Evolutionary conservation across 2,113 vertebrate genomes (phyloP).

Genomic region (Oryzias woworae): DNA sequence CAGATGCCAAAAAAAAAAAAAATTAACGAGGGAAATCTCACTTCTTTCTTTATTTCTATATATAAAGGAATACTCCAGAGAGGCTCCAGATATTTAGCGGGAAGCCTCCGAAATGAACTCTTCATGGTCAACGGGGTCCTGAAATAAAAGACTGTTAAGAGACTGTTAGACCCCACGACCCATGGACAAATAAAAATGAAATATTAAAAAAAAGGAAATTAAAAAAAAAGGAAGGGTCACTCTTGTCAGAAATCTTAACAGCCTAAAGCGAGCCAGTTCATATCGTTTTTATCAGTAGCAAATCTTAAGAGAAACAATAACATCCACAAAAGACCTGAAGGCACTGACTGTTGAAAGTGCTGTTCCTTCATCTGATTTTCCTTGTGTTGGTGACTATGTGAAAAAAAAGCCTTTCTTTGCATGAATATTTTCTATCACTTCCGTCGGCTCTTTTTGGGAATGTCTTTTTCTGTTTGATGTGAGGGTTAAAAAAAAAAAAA

Average conservation of each 20-base stretch:
- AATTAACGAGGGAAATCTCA: slow-evolving; percentile 27
- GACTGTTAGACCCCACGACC: slow-evolving; percentile 52
- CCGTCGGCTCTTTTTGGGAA: slow-evolving; percentile 72
- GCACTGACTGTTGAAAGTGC: slow-evolving; percentile 89
- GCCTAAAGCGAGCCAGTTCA: slow-evolving; percentile 46
- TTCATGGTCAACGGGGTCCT: slow-evolving; percentile 42
- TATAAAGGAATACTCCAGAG: slow-evolving; percentile 34
- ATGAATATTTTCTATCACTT: slow-evolving; percentile 81
- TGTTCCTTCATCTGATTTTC: slow-evolving; percentile 56
- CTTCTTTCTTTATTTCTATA: slow-evolving; percentile 62
- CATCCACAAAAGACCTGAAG: slow-evolving; percentile 74
- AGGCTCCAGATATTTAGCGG: slow-evolving; percentile 48
- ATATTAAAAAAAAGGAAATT: too few relatives aligned
- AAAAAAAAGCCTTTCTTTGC: slow-evolving; percentile 79
- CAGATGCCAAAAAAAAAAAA: slow-evolving; percentile 68
- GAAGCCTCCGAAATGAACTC: slow-evolving; percentile 50
- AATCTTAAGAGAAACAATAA: slow-evolving; percentile 67
- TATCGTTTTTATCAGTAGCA: slow-evolving; percentile 76
- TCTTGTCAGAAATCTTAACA: slow-evolving; percentile 58
- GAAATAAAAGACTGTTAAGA: slow-evolving; percentile 44
- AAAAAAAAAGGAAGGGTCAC: slow-evolving; percentile 11
- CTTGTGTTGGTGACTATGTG: slow-evolving; percentile 70
- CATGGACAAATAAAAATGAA: slow-evolving; percentile 8
- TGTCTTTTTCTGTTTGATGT: slow-evolving; percentile 71
- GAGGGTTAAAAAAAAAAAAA: slow-evolving; percentile 12